phyloP scores from a whole-genome alignment of 2,888 invertebrate species.

The Mesochorus sp. region DNA sequence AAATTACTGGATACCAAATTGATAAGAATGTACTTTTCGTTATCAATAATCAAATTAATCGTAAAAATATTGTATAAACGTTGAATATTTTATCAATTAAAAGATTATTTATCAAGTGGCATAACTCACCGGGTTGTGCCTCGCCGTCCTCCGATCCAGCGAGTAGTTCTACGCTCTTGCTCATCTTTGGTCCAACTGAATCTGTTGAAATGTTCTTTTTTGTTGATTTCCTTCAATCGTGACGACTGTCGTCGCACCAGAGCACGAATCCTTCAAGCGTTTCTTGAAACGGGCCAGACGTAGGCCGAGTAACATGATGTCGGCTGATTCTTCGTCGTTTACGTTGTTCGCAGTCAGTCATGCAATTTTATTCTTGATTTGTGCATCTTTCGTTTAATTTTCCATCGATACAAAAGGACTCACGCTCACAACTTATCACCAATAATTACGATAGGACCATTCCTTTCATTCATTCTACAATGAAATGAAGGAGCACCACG shows the following conservation, averaged over 20 bases:
- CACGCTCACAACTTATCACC: background rate
- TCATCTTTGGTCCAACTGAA: slow-evolving; percentile 71
- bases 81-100: background rate
- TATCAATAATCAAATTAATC: too few relatives aligned
- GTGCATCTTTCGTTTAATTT: slow-evolving; percentile 25
- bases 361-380: slow-evolving; percentile 33
- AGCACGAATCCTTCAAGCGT: slow-evolving; percentile 72
- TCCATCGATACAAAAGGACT: background rate
- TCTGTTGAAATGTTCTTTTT: slow-evolving; percentile 26
- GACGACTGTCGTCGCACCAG: slow-evolving; percentile 59
- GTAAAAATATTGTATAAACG: too few relatives aligned
- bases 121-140: slow-evolving; percentile 72
- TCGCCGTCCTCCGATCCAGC: slow-evolving; percentile 78
- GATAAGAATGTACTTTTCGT: too few relatives aligned
- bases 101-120: background rate
- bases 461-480: slow-evolving; percentile 39
- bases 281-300: slow-evolving; percentile 74
- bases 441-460: background rate
- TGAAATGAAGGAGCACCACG: background rate
- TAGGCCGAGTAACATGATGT: slow-evolving; percentile 74
- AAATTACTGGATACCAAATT: too few relatives aligned
- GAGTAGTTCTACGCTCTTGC: slow-evolving; percentile 80
- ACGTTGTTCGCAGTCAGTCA: slow-evolving; percentile 54
- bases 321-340: slow-evolving; percentile 62
- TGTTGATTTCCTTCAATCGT: slow-evolving; percentile 19